Percentiles rank a stretch among this genome's conserved stretches.
These are phyloP conservation scores for Phoenicopterus ruber DNA, from an alignment of 2,113 vertebrate species.

Conservation along the genomic window DNA sequence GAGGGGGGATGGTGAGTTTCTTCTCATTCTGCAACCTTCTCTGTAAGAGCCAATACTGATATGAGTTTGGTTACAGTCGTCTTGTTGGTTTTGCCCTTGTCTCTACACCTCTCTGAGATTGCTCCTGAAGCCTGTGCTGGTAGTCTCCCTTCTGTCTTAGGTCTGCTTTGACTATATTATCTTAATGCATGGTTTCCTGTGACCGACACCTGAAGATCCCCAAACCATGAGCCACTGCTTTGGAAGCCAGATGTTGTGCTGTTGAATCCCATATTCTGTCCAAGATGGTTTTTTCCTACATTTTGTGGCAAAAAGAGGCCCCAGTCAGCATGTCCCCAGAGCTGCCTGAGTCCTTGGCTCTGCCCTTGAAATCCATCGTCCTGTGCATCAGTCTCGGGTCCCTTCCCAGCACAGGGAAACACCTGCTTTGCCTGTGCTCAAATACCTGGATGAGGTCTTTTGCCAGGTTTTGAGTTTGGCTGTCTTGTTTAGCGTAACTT, in stretches of 20 bases:
- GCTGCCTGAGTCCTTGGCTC: not conserved
- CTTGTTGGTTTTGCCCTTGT: not conserved
- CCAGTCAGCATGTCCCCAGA: not conserved
- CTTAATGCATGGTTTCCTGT: not conserved
- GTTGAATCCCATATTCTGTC: not conserved
- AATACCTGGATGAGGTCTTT: not conserved
- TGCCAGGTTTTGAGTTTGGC: not conserved
- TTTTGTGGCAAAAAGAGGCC: not conserved
- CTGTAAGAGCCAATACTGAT: not conserved
- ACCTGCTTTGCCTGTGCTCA: not conserved
- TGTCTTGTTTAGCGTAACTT: not conserved
- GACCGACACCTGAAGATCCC: not conserved
- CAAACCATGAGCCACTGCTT: not conserved
- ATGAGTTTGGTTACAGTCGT: not conserved
- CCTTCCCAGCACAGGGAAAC: not conserved
- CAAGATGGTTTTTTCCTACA: not conserved
- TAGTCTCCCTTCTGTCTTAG: not conserved
- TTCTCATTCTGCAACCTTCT: not conserved
- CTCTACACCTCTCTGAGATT: not conserved
- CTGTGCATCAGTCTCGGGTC: not conserved
- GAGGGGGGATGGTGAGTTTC: not conserved
- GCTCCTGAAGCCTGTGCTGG: not conserved
- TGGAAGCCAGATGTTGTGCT: not conserved
- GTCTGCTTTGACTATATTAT: not conserved
- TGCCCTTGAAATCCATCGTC: not conserved